Base-by-base conservation (phyloP, 2,113 vertebrate genomes). In the Grallaria varia region DNA sequence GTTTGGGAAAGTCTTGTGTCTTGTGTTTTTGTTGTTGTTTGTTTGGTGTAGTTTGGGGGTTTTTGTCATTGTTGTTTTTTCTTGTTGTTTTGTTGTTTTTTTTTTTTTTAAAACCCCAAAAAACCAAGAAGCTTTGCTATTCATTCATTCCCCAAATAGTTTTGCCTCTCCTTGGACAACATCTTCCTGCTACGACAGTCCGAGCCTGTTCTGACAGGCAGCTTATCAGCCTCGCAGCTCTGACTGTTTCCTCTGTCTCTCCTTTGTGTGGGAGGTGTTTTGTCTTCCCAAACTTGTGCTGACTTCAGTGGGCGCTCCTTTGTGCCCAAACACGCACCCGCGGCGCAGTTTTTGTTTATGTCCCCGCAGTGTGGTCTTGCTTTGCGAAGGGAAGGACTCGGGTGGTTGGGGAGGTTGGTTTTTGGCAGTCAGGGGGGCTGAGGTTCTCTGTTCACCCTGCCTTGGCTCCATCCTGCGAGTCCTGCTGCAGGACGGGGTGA, bases 221-320 rank as follows among this genome's bases (percentile, higher is more conserved):
- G 91, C 84, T 97, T 96, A 96, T 97, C 97, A 95, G 93, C 79
- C 81, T 93, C 3, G 17, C 85, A 97, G 91, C 87, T 95, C 85
- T 93, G 92, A 96, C 88, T 94, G 93, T 88, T 97, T 95, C 97
- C 95, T 96, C 96, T 94, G 92, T 95, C 84, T 97, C 89, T 83
- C 80, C 84, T 91, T 93, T 96, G 97, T 84, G 97, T 97, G 85
- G 97, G 97, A 97, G 94, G 95, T 96, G 92, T 97, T 97, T 96
- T 96, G 95, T 97, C 94, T 97, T 97, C 95, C 93, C 91, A 94
- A 92, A 97, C 94, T 97, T 97, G 72, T 97, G 94, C 95, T 96
- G 97, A 97, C 90, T 97, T 96, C 93, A 96, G 78, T 96, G 94
- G 93, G 96, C 3, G 17, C 89, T 95, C 64, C 71, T 68, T 60